Conservation (phyloP, 1,140 invertebrate species). For the Cotesia glomerata region DNA sequence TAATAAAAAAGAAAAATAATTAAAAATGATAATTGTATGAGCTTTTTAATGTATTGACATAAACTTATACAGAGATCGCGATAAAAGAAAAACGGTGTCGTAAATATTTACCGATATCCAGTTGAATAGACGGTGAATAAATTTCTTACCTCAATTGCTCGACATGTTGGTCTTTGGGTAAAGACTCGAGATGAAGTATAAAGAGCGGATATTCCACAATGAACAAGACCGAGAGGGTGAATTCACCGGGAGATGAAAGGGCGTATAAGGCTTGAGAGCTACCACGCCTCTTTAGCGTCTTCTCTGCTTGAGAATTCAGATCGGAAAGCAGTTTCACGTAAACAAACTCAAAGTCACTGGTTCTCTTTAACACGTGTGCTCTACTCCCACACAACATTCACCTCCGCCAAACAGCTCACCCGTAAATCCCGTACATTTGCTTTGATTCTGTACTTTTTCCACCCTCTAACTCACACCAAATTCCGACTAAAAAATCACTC, state of each 20-base stretch:
- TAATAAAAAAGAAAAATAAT: too few relatives aligned
- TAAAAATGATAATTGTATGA: too few relatives aligned
- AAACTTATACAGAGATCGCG: too few relatives aligned
- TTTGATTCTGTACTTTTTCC: not conserved
- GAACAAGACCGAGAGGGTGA: not conserved
- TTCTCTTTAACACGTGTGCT: not conserved
- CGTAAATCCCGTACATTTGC: not conserved
- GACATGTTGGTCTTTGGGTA: conserved; percentile 17
- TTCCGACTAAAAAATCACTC: too few relatives aligned
- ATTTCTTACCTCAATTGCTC: conserved; percentile 39
- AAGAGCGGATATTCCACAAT: too few relatives aligned
- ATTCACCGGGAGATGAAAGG: not conserved
- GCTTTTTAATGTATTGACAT: too few relatives aligned
- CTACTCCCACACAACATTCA: too few relatives aligned
- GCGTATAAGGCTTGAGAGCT: conserved; percentile 27
- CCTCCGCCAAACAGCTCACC: too few relatives aligned
- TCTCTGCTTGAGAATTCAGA: conserved; percentile 29
- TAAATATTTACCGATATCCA: conserved; percentile 29
- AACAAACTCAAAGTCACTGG: conserved; percentile 44
- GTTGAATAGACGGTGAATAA: conserved; percentile 42
- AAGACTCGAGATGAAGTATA: too few relatives aligned
- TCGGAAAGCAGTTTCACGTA: conserved; percentile 44
- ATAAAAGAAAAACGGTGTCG: not conserved
- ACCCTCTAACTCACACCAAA: too few relatives aligned
- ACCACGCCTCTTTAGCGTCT: conserved; percentile 51